Evolutionary conservation across 2,797 vertebrate genomes (phyloP), one percentile per base, ranked within the genome.

Genomic region (Crenuchus spilurus): DNA sequence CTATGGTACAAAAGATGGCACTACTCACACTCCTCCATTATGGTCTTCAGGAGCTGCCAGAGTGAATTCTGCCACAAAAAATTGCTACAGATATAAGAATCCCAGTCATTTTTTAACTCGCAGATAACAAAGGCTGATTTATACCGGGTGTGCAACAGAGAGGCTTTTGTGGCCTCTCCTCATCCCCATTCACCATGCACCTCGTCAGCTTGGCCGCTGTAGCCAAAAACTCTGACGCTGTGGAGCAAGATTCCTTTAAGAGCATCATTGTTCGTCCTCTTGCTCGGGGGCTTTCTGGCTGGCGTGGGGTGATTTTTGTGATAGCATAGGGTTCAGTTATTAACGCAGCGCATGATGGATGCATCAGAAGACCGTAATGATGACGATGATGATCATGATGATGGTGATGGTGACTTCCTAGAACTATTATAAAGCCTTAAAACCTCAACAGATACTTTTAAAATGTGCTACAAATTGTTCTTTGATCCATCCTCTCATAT

Each of bases 41-140:
- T 41, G 52, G 66, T 44, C 64, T 49, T 54, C 31, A 33, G 48
- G 7, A 74, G 31, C 4, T 81, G 75, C 87, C 70, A 72, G 83
- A 71, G 84, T 76, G 62, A 67, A 28, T 44, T 28, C 1, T 76
- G 89, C 92, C 90, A 72, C 95, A 96, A 97, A 97, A 74, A 97
- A 97, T 97, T 98, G 95, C 93, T 89, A 84, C 88, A 92, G 90
- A 93, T 68, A 89, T 93, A 95, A 96, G 95, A 97, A 97, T 95
- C 91, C 87, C 91, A 95, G 93, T 93, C 92, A 96, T 95, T 93
- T 94, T 72, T 62, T 46, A 41, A 54, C 35, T 75, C 37, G 20
- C 90, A 73, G 84, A 92, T 92, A 96, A 98, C 97, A 99, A 98
- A 97, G 96, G 85, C 88, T 82, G 93, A 94, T 94, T 97, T 97